phyloP scores from a whole-genome alignment of 2,888 invertebrate species.

The Keiferia lycopersicella region DNA sequence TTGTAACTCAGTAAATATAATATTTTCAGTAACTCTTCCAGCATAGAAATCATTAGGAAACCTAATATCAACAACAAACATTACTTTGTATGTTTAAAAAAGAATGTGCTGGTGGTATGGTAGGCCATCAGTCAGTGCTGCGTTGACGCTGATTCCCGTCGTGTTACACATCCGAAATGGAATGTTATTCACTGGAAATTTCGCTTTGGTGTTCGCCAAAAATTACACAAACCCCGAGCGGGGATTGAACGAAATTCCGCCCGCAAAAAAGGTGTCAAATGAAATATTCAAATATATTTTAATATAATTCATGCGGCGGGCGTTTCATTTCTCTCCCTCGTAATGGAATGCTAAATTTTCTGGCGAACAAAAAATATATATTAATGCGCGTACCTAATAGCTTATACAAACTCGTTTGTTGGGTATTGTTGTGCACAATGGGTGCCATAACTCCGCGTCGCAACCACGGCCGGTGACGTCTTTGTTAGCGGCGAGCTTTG shows the following conservation, averaged over 20 bases:
- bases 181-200: conserved; percentile 79
- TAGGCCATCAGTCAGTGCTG: conserved; percentile 72
- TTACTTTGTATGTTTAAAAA: conserved; percentile 49
- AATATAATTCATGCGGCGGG: conserved; percentile 82
- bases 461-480: conserved; percentile 80
- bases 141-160: conserved; percentile 77
- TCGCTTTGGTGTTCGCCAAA: conserved; percentile 75
- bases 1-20: not conserved
- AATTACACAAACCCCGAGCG: conserved; percentile 70
- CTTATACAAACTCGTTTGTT: conserved; percentile 82
- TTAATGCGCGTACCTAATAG: conserved; percentile 82
- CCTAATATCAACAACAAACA: conserved; percentile 19
- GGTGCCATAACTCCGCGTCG: conserved; percentile 81
- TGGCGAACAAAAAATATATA: conserved; percentile 81
- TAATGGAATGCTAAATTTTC: conserved; percentile 82
- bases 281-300: conserved; percentile 82
- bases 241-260: conserved; percentile 79
- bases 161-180: conserved; percentile 76
- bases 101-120: conserved; percentile 64
- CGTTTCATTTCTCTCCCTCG: conserved; percentile 82
- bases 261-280: conserved; percentile 81
- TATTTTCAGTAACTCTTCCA: not conserved
- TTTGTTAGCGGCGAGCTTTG: conserved; percentile 78
- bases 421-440: conserved; percentile 82
- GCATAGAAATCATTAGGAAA: not conserved